phyloP scores from a whole-genome alignment of 2,888 invertebrate species.

The Eurytoma adleriae region DNA sequence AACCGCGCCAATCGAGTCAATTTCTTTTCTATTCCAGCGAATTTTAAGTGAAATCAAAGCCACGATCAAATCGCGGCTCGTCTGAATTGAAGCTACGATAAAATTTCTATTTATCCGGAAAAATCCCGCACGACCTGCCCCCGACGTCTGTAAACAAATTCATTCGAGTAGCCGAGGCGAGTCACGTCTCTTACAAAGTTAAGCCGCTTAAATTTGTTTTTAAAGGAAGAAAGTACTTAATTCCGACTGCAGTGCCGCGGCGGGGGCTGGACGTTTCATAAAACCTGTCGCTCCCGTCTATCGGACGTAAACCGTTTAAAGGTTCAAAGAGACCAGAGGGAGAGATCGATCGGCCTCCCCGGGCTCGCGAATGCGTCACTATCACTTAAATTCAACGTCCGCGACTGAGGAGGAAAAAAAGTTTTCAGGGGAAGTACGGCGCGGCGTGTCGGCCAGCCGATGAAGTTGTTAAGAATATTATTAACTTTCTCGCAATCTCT shows the following conservation, averaged over 20 bases:
- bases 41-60: neutral
- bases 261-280: neutral
- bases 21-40: neutral
- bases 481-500: too few species aligned
- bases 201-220: constrained; percentile 3
- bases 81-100: neutral
- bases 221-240: neutral
- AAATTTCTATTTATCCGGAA: neutral
- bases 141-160: neutral
- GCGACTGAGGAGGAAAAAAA: neutral
- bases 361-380: neutral
- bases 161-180: neutral
- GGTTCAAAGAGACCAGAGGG: constrained; percentile 1
- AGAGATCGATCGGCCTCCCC: constrained; percentile 6
- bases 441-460: neutral
- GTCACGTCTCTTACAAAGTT: neutral
- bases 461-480: too few species aligned
- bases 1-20: neutral
- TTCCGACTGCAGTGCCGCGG: neutral
- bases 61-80: neutral
- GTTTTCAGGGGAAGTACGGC: neutral
- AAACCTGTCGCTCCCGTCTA: neutral
- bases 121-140: neutral
- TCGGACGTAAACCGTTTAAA: neutral
- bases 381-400: neutral